Conservation (phyloP, 2,888 invertebrate genomes). For the Drosophila monieri region DNA sequence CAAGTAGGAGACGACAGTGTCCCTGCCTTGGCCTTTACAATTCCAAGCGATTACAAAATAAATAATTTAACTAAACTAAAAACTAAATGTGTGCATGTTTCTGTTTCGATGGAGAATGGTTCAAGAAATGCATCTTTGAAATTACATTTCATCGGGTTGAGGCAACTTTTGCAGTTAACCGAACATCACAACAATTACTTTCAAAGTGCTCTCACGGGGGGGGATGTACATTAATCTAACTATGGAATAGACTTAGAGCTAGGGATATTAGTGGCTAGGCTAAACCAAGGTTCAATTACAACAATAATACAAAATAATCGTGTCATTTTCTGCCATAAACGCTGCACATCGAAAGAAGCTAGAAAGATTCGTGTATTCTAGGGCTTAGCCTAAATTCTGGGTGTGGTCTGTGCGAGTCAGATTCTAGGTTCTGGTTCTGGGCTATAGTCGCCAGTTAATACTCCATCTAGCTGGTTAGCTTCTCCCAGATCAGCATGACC, state of each 20-base stretch:
- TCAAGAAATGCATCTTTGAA: slow-evolving; percentile 50
- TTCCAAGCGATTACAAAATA: slow-evolving; percentile 53
- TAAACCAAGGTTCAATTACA: slow-evolving; percentile 62
- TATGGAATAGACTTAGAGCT: slow-evolving; percentile 65
- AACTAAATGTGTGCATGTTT: slow-evolving; percentile 50
- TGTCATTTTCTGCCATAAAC: slow-evolving; percentile 57
- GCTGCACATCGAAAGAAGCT: slow-evolving; percentile 36
- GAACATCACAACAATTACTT: slow-evolving; percentile 46
- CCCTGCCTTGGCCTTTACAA: slow-evolving; percentile 49
- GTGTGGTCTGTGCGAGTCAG: slow-evolving; percentile 37
- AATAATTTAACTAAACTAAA: slow-evolving; percentile 76
- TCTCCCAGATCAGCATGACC: slow-evolving; percentile 99
- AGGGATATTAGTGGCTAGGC: slow-evolving; percentile 40
- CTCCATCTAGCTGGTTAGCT: slow-evolving; percentile 88
- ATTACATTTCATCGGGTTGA: slow-evolving; percentile 54
- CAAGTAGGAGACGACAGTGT: slow-evolving; percentile 21
- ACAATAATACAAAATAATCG: slow-evolving; percentile 74
- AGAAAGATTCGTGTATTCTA: slow-evolving; percentile 58
- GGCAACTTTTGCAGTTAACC: background rate
- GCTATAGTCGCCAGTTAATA: slow-evolving; percentile 53
- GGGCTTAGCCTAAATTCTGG: slow-evolving; percentile 48
- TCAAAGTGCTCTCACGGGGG: slow-evolving; percentile 35
- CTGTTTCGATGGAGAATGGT: slow-evolving; percentile 34
- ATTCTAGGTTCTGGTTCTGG: slow-evolving; percentile 10
- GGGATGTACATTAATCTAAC: slow-evolving; percentile 43